Percentiles rank a stretch among this genome's conserved stretches.
phyloP scores from a whole-genome alignment of 1,140 invertebrate species.

The Drosophila funebris region DNA sequence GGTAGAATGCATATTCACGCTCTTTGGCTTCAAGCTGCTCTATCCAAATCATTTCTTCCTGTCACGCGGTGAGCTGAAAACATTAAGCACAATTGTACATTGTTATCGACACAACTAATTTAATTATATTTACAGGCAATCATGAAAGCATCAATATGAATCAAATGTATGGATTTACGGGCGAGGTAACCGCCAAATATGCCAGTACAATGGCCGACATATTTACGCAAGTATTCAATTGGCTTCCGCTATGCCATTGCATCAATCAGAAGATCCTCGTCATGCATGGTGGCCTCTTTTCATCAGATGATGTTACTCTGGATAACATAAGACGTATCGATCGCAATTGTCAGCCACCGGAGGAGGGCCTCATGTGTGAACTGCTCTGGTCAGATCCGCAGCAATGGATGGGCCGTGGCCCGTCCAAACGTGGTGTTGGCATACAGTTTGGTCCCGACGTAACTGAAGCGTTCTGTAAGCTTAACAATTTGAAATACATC shows the following conservation, averaged over 20 bases:
- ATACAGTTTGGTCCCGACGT: slow-evolving; percentile 99
- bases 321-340: slow-evolving; percentile 95
- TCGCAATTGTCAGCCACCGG: slow-evolving; percentile 97
- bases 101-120: neutral
- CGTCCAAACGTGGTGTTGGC: slow-evolving; percentile 98
- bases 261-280: slow-evolving; percentile 96
- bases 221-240: slow-evolving; percentile 99
- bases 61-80: slow-evolving; percentile 93
- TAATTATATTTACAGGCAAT: slow-evolving; percentile 89
- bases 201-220: slow-evolving; percentile 96
- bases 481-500: slow-evolving; percentile 96
- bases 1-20: slow-evolving; percentile 98
- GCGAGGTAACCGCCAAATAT: slow-evolving; percentile 98
- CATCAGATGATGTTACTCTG: slow-evolving; percentile 94
- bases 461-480: slow-evolving; percentile 92
- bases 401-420: slow-evolving; percentile 91
- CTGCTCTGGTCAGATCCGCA: slow-evolving; percentile 99
- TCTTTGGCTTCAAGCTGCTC: slow-evolving; percentile 98
- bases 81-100: neutral
- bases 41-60: slow-evolving; percentile 99
- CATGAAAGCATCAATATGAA: slow-evolving; percentile 99
- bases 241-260: slow-evolving; percentile 97
- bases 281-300: slow-evolving; percentile 98
- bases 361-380: slow-evolving; percentile 98
- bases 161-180: slow-evolving; percentile 99